phyloP scores from a whole-genome alignment of 2,113 vertebrate genomes.

The Corvus cornix region DNA sequence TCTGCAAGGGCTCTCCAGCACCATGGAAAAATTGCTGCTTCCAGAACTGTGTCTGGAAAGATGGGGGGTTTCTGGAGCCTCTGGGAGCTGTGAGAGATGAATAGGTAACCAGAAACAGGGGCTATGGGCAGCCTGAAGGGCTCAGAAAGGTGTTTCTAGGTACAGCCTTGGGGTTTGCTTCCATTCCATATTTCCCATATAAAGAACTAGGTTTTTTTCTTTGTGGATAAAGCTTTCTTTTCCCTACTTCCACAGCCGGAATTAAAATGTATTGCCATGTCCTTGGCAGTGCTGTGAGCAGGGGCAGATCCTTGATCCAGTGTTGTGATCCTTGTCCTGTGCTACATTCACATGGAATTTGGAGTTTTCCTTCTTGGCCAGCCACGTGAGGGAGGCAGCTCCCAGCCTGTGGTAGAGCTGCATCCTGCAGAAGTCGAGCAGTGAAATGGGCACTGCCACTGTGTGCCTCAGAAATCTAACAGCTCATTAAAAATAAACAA shows the following conservation, averaged over 20 bases:
- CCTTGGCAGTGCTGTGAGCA: background rate
- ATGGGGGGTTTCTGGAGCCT: background rate
- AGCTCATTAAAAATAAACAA: background rate
- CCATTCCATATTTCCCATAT: background rate
- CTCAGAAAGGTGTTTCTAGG: background rate
- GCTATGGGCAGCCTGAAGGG: background rate
- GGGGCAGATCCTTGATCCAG: background rate
- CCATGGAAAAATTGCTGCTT: background rate
- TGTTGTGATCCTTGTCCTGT: background rate
- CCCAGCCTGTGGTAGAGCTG: background rate
- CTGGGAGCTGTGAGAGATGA: background rate
- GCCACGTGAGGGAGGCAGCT: background rate
- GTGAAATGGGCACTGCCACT: background rate
- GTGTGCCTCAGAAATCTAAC: background rate
- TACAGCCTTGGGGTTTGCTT: background rate
- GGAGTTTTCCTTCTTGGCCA: background rate
- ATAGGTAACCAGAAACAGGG: background rate
- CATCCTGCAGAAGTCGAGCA: background rate
- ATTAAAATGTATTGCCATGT: background rate
- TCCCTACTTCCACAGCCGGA: background rate
- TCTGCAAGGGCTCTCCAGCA: background rate
- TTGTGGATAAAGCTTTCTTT: background rate
- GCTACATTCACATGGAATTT: background rate
- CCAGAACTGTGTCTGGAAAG: background rate
- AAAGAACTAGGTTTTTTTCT: background rate